These are phyloP conservation scores for Calameuta idolon DNA, from an alignment of 2,888 invertebrate species.

Conservation along the genomic window DNA sequence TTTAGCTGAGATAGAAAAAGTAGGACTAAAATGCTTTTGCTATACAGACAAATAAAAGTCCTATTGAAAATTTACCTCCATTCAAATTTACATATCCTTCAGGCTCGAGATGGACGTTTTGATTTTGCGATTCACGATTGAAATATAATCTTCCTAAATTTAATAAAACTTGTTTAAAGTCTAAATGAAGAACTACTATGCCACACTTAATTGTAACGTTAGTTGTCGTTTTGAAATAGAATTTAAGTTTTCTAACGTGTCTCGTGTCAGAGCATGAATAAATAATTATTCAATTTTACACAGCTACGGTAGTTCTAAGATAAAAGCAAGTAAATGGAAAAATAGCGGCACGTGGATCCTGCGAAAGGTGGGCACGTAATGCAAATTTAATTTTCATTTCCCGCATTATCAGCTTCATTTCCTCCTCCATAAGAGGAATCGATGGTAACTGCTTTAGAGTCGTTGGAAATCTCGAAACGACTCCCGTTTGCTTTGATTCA, in stretches of 20 bases:
- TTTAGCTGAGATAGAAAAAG: background rate
- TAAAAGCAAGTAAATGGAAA: background rate
- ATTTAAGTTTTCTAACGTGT: background rate
- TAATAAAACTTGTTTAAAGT: background rate
- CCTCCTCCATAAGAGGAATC: slow-evolving; percentile 9
- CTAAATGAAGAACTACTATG: background rate
- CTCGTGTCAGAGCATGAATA: background rate
- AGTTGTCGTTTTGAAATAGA: background rate
- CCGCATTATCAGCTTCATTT: slow-evolving; percentile 37
- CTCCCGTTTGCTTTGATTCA: slow-evolving; percentile 39
- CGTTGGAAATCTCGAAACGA: slow-evolving; percentile 21
- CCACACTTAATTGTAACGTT: background rate
- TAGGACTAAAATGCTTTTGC: background rate
- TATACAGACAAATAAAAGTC: background rate
- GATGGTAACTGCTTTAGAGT: slow-evolving; percentile 22
- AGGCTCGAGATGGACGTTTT: background rate
- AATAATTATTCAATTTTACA: background rate
- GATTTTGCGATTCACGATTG: background rate
- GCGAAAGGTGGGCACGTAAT: slow-evolving; percentile 34
- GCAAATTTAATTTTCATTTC: slow-evolving; percentile 43
- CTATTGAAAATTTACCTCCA: background rate
- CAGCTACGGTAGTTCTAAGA: background rate
- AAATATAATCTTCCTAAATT: background rate
- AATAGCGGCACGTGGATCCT: background rate
- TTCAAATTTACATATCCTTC: background rate